phyloP scores from a whole-genome alignment of 2,888 invertebrate genomes.

The Aphodius sticticus region DNA sequence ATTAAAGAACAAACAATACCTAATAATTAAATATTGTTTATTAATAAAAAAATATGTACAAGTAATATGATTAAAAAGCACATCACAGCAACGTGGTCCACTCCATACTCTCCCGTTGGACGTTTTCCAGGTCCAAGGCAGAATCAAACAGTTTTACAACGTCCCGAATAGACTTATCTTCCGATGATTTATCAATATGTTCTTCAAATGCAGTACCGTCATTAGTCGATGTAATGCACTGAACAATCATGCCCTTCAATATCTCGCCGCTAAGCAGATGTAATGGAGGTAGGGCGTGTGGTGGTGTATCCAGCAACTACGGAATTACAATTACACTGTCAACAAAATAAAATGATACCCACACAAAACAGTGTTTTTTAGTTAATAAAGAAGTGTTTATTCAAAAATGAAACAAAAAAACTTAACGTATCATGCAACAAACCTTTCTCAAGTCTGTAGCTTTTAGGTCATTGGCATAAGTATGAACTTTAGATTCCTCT shows the following conservation, averaged over 20 bases:
- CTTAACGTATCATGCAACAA: conserved; percentile 9
- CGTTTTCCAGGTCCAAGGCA: neutral
- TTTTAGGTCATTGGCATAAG: conserved; percentile 47
- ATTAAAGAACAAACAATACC: neutral
- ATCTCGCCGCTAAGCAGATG: conserved; percentile 51
- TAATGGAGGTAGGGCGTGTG: conserved; percentile 56
- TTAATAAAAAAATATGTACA: neutral
- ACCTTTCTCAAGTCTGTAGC: conserved; percentile 51
- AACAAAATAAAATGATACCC: neutral
- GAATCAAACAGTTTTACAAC: neutral
- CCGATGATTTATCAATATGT: neutral
- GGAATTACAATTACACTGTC: neutral
- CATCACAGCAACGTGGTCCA: neutral
- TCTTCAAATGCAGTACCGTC: neutral
- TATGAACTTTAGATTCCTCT: conserved; percentile 40
- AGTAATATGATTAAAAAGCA: neutral
- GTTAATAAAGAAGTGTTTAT: neutral
- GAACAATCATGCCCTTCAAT: conserved; percentile 51
- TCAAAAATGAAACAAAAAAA: neutral
- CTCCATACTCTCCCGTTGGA: neutral
- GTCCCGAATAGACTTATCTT: neutral
- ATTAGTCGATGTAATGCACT: conserved; percentile 35
- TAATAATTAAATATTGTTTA: neutral
- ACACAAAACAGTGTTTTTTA: too few species aligned
- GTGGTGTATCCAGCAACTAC: conserved; percentile 52